Conservation (phyloP, 2,113 vertebrate genomes). For the Pongo pygmaeus region DNA sequence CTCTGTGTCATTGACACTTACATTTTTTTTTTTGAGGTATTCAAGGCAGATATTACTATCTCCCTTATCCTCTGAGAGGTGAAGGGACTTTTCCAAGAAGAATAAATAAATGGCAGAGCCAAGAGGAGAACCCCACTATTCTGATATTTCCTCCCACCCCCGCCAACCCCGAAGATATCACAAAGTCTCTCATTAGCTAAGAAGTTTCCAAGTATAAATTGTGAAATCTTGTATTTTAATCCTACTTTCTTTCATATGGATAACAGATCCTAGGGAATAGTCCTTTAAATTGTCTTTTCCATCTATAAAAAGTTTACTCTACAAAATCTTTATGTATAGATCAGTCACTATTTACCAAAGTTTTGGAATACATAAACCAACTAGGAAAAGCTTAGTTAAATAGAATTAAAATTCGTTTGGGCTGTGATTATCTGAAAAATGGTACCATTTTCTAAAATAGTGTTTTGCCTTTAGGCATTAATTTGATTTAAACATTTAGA, state of each 20-base stretch:
- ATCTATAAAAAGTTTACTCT: constrained; percentile 8
- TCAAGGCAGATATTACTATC: neutral
- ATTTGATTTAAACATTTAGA: constrained; percentile 63
- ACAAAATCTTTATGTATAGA: neutral
- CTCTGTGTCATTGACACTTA: neutral
- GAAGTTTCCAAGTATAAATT: neutral
- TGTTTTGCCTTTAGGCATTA: constrained; percentile 47
- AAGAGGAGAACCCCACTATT: neutral
- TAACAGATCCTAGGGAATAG: neutral
- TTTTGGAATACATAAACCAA: constrained; percentile 20
- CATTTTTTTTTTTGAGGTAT: neutral
- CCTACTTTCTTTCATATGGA: neutral
- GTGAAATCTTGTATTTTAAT: neutral
- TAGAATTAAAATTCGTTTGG: constrained; percentile 41
- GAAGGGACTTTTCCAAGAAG: neutral
- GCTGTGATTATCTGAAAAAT: constrained; percentile 15
- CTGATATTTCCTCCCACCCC: neutral
- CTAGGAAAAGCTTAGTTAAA: constrained; percentile 33
- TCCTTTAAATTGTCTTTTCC: neutral
- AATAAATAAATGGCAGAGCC: neutral
- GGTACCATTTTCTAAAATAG: constrained; percentile 41
- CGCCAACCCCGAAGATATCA: neutral
- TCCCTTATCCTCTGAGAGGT: neutral
- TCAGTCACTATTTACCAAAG: neutral
- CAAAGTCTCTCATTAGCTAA: neutral